Percentiles rank a stretch among this genome's conserved stretches.
Evolutionary conservation across 1,140 invertebrate genomes (phyloP).

Genomic region (Tetramorium alpestre): DNA sequence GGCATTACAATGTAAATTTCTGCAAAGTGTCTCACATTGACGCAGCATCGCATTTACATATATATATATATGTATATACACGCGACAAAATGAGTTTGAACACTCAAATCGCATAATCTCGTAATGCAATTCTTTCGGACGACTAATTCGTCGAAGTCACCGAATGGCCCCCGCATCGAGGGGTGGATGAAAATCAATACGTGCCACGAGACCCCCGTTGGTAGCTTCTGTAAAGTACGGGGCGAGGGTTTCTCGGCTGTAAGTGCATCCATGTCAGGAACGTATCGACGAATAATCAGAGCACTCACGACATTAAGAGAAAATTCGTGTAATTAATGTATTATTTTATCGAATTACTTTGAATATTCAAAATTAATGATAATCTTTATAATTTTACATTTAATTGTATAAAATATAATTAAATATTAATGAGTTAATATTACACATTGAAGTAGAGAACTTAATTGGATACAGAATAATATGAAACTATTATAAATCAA

Average conservation of each 20-base stretch:
- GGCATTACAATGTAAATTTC: background rate
- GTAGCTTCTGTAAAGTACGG: constrained; percentile 45
- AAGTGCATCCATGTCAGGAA: constrained; percentile 41
- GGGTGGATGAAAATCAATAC: constrained; percentile 72
- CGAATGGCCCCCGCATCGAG: constrained; percentile 63
- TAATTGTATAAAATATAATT: background rate
- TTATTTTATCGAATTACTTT: background rate
- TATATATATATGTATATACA: background rate
- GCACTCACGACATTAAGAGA: background rate
- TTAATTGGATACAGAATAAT: background rate
- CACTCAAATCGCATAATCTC: constrained; percentile 67
- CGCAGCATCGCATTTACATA: constrained; percentile 8
- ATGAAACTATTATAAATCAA: background rate
- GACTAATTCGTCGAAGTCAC: constrained; percentile 71
- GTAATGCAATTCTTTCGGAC: constrained; percentile 73
- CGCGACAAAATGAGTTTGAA: background rate
- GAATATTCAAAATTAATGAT: background rate
- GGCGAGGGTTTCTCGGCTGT: constrained; percentile 43
- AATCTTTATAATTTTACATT: background rate
- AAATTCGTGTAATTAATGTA: background rate
- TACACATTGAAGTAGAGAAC: background rate
- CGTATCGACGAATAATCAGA: background rate
- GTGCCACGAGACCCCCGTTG: constrained; percentile 50
- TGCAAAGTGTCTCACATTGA: background rate
- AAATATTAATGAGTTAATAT: background rate